Percentiles rank a stretch among this genome's conserved stretches.
These are phyloP conservation scores for Drosophila paulistorum DNA, from an alignment of 1,140 invertebrate genomes.

Conservation along the genomic window DNA sequence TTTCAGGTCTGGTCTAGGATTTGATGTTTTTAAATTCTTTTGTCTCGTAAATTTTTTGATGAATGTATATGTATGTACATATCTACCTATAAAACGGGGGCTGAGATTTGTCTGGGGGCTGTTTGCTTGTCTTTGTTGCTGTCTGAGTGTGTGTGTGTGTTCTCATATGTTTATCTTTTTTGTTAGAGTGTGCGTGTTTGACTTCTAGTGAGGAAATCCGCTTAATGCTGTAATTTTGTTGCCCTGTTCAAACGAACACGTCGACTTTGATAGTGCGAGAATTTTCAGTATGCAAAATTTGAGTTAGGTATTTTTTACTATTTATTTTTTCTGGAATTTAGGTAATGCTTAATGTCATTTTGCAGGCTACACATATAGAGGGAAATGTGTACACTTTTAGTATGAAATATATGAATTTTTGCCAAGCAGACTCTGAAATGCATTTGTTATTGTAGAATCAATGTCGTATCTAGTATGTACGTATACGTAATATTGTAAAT, in stretches of 20 bases:
- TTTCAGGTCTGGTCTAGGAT: slow-evolving; percentile 69
- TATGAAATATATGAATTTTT: too few relatives aligned
- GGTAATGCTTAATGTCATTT: too few relatives aligned
- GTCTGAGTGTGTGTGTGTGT: slow-evolving; percentile 40
- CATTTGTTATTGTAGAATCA: too few relatives aligned
- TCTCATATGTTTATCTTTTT: slow-evolving; percentile 16
- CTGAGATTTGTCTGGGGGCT: slow-evolving; percentile 37
- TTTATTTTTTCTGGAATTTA: too few relatives aligned
- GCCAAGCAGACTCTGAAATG: too few relatives aligned
- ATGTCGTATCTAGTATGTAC: too few relatives aligned
- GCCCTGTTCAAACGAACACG: slow-evolving; percentile 50
- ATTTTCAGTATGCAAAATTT: slow-evolving; percentile 21
- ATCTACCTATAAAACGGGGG: slow-evolving; percentile 23
- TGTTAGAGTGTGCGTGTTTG: slow-evolving; percentile 52
- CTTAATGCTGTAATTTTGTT: slow-evolving; percentile 78
- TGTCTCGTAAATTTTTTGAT: slow-evolving; percentile 68
- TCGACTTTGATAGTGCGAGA: slow-evolving; percentile 51
- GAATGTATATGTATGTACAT: slow-evolving; percentile 28
- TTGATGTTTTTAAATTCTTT: slow-evolving; percentile 75
- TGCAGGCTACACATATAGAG: too few relatives aligned
- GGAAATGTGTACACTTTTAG: too few relatives aligned
- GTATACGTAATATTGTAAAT: too few relatives aligned
- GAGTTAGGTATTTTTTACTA: background rate
- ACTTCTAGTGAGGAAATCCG: slow-evolving; percentile 74
- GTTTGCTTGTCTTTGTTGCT: slow-evolving; percentile 40